Percentiles rank a stretch among this genome's conserved stretches.
These are phyloP conservation scores for Nowickia ferox DNA, from an alignment of 2,888 invertebrate genomes.

Conservation along the genomic window DNA sequence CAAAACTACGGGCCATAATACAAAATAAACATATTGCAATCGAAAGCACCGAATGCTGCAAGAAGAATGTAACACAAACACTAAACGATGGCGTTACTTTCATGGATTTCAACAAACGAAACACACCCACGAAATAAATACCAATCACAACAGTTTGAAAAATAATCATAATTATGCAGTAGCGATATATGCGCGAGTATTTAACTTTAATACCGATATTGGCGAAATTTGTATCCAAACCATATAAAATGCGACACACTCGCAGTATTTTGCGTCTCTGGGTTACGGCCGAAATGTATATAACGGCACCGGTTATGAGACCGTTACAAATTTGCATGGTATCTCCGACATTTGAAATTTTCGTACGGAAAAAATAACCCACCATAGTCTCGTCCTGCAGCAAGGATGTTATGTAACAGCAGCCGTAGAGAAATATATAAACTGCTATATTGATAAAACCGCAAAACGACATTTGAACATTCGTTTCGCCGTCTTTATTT, in stretches of 20 bases:
- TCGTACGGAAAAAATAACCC: conserved; percentile 81
- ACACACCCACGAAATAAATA: conserved; percentile 80
- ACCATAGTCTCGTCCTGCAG: conserved; percentile 79
- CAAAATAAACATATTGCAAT: conserved; percentile 81
- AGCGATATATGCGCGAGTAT: conserved; percentile 80
- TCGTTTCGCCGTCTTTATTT: conserved; percentile 77
- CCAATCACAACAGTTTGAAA: conserved; percentile 78
- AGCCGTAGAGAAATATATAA: conserved; percentile 72
- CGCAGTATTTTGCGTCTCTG: conserved; percentile 78
- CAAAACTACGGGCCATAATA: conserved; percentile 79
- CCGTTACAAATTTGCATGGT: conserved; percentile 80
- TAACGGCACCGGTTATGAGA: conserved; percentile 79
- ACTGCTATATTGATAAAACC: conserved; percentile 74
- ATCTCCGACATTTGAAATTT: conserved; percentile 80
- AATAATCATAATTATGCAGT: conserved; percentile 77
- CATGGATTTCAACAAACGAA: conserved; percentile 78
- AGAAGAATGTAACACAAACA: conserved; percentile 80
- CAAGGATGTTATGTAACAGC: conserved; percentile 76
- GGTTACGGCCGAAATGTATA: conserved; percentile 78
- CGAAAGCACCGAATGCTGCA: conserved; percentile 81
- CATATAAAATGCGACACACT: conserved; percentile 77
- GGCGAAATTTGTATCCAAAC: conserved; percentile 78
- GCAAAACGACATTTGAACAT: conserved; percentile 75
- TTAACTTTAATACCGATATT: conserved; percentile 80
- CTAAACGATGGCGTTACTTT: conserved; percentile 79